Base-by-base conservation (phyloP, 1,140 invertebrate species). In the Pentalonia nigronervosa region DNA sequence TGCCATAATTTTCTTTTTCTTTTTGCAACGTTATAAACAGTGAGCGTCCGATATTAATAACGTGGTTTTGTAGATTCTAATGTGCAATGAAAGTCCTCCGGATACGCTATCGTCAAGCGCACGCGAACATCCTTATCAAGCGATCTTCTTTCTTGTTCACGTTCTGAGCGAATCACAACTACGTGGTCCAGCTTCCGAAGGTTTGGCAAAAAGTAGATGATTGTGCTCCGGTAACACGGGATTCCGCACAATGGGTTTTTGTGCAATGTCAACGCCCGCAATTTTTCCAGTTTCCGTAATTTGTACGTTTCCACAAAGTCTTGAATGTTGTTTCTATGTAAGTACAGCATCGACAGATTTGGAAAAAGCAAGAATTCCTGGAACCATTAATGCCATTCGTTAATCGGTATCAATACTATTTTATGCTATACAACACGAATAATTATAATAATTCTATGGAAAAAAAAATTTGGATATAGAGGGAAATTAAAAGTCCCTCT, bases 301-400 rank as follows among this genome's bases (percentile, higher is more conserved):
- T 92, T 92, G 47, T 53, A 92, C 6, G 53, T 17, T 6, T 92
- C 91, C 47, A 84, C 81, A n/a, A 84, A 25, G 34, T 92, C 91
- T 8, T 50, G 7, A 34, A 92, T 92, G 8, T 50, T 23, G 76
- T 92, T 92, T n/a, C 4, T 36, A 23, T 92, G 91, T 48, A 92
- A 30, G 81, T 92, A 92, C 91, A 92, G 9, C 76, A 92, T 83
- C 0, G 91, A 48, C 47, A 92, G 11, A 34, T 92, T 92, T 21
- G 91, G 91, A 30, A 92, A 92, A 20, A 53, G 17, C 23, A 92
- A 7, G 7, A 92, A 36, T 53, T 92, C 91, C 91, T 92, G 76
- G 47, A 76, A 76, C 30, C 60, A 76, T 76, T 76, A n/a, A 76
- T 14, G 2, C 30, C 60, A 11, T n/a, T 6, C n/a, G n/a, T n/a